Evolutionary conservation across 2,797 vertebrate genomes (phyloP), one percentile per base, ranked within the genome.

Genomic region (Podargus strigoides): DNA sequence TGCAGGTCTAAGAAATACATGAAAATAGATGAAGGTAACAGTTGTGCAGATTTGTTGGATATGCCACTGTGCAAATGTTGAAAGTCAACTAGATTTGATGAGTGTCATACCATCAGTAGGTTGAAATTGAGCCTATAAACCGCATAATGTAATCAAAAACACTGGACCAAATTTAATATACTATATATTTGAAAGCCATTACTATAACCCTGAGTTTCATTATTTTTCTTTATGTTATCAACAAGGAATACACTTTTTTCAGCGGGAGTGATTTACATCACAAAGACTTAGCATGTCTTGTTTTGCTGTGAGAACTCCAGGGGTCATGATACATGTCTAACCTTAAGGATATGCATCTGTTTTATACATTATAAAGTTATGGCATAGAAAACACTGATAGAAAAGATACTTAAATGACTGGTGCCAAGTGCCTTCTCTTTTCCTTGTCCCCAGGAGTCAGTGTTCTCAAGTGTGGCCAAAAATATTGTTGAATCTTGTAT

Each of bases 401-500:
- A 66, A 62, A 58, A 89, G 34, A 24, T 13, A 15, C 7, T 37
- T 46, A 36, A 94, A 83, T 32, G 39, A 15, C 46, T 94, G 73
- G 50, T 75, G 64, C 21, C 24, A 28, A 72, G 2, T 89, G 56
- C 49, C 37, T 93, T 94, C 37, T 78, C 70, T 85, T 76, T 95
- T 15, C 26, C 16, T 77, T 89, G 44, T 92, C 64, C 91, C 63
- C 94, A 99, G 99, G 99, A 99, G 73, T 98, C 99, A 7, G 98
- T 99, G 10, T 99, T 99, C 96, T 98, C 98, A 85, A 98, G 94
- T 49, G 99, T 99, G 94, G 99, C 98, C 81, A 99, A 98, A 98
- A 98, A 98, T 95, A 99, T 99, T 66, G 98, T 99, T 90, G 99
- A 99, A 93, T 99, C 99, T 30, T 99, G 99, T 89, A 98, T 99